These are phyloP conservation scores for Centropyge bicolor DNA, from an alignment of 2,797 vertebrate genomes.

Conservation along the genomic window DNA sequence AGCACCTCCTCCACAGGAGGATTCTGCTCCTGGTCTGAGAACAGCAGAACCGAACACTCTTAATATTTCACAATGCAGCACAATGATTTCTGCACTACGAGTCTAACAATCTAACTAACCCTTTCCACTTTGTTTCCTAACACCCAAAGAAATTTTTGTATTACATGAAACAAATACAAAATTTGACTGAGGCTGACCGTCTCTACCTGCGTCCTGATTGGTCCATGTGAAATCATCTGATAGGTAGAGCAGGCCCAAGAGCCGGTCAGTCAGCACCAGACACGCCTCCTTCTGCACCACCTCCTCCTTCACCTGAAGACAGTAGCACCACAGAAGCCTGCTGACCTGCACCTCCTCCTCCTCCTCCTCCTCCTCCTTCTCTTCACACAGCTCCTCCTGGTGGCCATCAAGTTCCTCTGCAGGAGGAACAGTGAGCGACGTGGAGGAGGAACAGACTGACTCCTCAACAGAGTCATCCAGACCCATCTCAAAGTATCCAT, in stretches of 20 bases:
- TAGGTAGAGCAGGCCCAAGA: constrained; percentile 87
- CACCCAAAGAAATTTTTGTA: too few species aligned
- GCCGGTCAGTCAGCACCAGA: constrained; percentile 87
- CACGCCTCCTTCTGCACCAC: constrained; percentile 89
- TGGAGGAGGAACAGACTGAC: constrained; percentile 81
- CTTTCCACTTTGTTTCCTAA: too few species aligned
- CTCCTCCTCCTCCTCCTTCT: constrained; percentile 59
- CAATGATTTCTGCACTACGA: not conserved
- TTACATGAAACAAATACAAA: not conserved
- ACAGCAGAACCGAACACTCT: not conserved
- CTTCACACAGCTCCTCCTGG: constrained; percentile 38
- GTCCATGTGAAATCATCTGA: constrained; percentile 75
- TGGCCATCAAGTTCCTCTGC: constrained; percentile 38
- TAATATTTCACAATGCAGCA: not conserved
- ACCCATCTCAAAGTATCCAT: constrained; percentile 98
- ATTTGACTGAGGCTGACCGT: not conserved
- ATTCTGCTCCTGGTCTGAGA: constrained; percentile 53
- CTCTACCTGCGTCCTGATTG: constrained; percentile 64
- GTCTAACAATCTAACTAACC: too few species aligned
- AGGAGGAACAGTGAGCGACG: constrained; percentile 30
- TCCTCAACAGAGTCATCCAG: constrained; percentile 85
- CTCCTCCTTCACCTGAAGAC: constrained; percentile 86
- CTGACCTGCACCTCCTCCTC: constrained; percentile 78
- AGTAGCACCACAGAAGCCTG: constrained; percentile 91
- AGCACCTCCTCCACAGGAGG: constrained; percentile 78